Percentiles rank a stretch among this genome's conserved stretches.
Conservation (phyloP, 2,113 vertebrate genomes). For the Halcyon senegalensis region DNA sequence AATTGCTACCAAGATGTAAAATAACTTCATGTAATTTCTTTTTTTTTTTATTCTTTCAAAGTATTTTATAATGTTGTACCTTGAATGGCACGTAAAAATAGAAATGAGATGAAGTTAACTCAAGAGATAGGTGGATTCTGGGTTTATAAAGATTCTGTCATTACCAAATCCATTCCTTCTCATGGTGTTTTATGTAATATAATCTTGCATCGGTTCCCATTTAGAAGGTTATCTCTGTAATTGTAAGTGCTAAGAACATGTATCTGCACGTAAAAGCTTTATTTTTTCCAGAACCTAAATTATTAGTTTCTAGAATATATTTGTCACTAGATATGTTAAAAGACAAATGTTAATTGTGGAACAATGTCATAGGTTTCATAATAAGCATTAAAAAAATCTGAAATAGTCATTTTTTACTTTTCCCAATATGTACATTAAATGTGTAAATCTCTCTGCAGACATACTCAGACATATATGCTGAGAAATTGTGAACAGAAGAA, state of each 20-base stretch:
- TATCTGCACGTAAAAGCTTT: not conserved
- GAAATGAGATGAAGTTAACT: slow-evolving; percentile 16
- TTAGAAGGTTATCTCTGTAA: not conserved
- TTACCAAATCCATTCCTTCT: not conserved
- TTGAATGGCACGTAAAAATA: not conserved
- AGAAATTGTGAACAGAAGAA: not conserved
- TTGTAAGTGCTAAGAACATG: not conserved
- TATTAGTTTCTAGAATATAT: not conserved
- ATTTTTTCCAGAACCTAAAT: not conserved
- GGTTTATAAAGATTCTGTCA: not conserved
- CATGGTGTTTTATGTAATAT: not conserved
- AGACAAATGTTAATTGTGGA: not conserved
- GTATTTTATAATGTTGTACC: not conserved
- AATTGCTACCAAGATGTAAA: not conserved
- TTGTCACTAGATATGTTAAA: not conserved
- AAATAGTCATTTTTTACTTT: not conserved
- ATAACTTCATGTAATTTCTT: not conserved
- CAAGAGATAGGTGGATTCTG: not conserved
- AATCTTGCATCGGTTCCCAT: not conserved
- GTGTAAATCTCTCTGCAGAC: not conserved
- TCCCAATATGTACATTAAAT: not conserved
- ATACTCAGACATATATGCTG: not conserved
- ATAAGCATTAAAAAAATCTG: not conserved
- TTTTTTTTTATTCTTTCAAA: not conserved
- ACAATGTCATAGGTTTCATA: not conserved